Evolutionary conservation across 1,140 invertebrate genomes (phyloP).

Genomic region (Meteorus sp.): DNA sequence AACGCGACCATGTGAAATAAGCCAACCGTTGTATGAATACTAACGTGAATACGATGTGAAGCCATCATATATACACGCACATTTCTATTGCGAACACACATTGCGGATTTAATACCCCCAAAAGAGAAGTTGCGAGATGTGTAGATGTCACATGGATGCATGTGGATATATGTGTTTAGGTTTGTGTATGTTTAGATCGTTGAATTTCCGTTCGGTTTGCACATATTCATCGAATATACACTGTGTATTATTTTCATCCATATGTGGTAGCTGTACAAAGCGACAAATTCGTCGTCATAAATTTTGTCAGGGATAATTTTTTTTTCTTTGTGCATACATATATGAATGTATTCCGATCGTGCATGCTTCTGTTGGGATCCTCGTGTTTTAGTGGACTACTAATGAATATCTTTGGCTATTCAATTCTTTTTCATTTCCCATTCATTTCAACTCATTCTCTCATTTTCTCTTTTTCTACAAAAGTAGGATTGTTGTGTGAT

Average conservation of each 20-base stretch:
- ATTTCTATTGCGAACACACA: conserved; percentile 28
- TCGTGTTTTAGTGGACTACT: too few relatives aligned
- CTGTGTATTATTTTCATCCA: not conserved
- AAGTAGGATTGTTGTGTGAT: too few relatives aligned
- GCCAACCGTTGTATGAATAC: conserved; percentile 55
- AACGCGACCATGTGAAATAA: conserved; percentile 56
- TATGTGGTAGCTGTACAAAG: not conserved
- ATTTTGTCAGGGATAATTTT: too few relatives aligned
- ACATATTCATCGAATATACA: not conserved
- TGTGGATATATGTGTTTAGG: not conserved
- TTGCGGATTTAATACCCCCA: conserved; percentile 27
- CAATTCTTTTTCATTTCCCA: too few relatives aligned
- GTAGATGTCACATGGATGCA: not conserved
- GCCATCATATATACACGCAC: conserved; percentile 37
- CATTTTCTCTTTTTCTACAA: too few relatives aligned
- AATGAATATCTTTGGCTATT: too few relatives aligned
- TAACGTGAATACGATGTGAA: conserved; percentile 50
- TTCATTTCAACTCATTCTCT: too few relatives aligned
- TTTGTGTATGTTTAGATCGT: not conserved
- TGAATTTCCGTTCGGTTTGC: conserved; percentile 15
- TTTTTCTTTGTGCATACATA: too few relatives aligned
- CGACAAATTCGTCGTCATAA: too few relatives aligned
- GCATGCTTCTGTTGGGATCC: too few relatives aligned
- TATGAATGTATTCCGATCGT: too few relatives aligned
- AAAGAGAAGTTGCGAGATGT: too few relatives aligned